Percentiles rank a stretch among this genome's conserved stretches.
Conservation (phyloP, 1,140 invertebrate species). For the Drosophila simulans region DNA sequence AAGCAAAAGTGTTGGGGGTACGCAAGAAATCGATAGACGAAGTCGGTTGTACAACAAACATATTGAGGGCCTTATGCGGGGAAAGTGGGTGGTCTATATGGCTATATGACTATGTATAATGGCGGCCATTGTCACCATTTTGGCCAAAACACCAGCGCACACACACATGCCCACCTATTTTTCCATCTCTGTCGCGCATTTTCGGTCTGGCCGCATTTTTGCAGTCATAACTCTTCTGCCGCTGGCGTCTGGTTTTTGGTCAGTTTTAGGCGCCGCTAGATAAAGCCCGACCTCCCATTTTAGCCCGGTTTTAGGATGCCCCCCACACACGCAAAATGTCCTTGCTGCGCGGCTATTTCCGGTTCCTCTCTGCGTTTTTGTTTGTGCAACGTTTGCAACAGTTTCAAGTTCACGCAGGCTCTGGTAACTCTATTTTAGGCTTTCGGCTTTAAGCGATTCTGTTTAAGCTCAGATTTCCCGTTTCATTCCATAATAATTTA, state of each 20-base stretch:
- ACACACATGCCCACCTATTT: background rate
- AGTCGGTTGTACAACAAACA: constrained; percentile 33
- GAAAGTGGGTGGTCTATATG: constrained; percentile 19
- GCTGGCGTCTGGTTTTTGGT: constrained; percentile 56
- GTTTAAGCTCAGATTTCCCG: no score
- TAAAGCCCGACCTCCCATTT: constrained; percentile 41
- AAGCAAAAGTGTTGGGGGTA: constrained; percentile 71
- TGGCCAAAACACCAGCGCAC: constrained; percentile 34
- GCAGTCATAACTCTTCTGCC: constrained; percentile 72
- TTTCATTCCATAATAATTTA: no score
- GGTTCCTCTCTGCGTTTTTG: constrained; percentile 11
- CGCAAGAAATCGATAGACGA: constrained; percentile 61
- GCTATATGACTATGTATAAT: constrained; percentile 47
- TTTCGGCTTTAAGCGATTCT: background rate
- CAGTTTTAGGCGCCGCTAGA: constrained; percentile 69
- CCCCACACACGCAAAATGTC: constrained; percentile 31
- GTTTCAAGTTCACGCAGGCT: constrained; percentile 58
- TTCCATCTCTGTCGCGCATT: constrained; percentile 11
- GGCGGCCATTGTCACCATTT: constrained; percentile 79
- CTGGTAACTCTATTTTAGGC: background rate
- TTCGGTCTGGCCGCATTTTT: constrained; percentile 48
- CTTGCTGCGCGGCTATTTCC: constrained; percentile 41
- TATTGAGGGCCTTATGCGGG: constrained; percentile 39
- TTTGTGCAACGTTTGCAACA: constrained; percentile 25
- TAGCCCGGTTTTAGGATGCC: no score